phyloP scores from a whole-genome alignment of 2,888 invertebrate species.

The Keiferia lycopersicella region DNA sequence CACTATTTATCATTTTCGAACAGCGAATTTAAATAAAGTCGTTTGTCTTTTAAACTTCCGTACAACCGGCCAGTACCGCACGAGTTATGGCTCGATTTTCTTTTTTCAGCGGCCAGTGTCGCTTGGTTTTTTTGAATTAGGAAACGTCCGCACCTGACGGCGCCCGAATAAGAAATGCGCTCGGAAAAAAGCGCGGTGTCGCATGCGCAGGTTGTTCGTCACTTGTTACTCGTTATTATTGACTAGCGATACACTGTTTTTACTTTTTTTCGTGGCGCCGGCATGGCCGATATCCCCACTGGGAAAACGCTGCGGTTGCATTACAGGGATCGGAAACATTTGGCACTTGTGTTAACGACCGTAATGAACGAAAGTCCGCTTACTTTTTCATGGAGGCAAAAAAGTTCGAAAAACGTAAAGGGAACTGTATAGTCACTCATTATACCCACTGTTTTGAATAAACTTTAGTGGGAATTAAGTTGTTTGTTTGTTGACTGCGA shows the following conservation, averaged over 20 bases:
- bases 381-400: no score
- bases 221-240: constrained; percentile 57
- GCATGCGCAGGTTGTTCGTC: constrained; percentile 28
- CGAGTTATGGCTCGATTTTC: constrained; percentile 11
- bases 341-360: constrained; percentile 29
- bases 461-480: no score
- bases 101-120: constrained; percentile 18
- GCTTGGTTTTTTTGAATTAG: constrained; percentile 32
- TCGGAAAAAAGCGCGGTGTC: constrained; percentile 58
- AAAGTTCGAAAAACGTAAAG: no score
- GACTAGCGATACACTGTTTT: constrained; percentile 70
- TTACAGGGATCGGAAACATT: constrained; percentile 55
- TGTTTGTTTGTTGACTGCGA: no score
- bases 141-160: constrained; percentile 56
- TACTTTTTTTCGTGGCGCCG: constrained; percentile 73
- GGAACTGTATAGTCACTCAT: no score
- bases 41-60: constrained; percentile 21
- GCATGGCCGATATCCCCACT: constrained; percentile 67
- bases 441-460: no score
- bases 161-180: constrained; percentile 70
- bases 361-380: not conserved
- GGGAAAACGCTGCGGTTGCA: constrained; percentile 60
- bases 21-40: constrained; percentile 41
- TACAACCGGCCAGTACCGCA: constrained; percentile 13
- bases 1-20: constrained; percentile 44